Evolutionary conservation across 2,797 vertebrate genomes (phyloP).

Genomic region (Apogon talboti): DNA sequence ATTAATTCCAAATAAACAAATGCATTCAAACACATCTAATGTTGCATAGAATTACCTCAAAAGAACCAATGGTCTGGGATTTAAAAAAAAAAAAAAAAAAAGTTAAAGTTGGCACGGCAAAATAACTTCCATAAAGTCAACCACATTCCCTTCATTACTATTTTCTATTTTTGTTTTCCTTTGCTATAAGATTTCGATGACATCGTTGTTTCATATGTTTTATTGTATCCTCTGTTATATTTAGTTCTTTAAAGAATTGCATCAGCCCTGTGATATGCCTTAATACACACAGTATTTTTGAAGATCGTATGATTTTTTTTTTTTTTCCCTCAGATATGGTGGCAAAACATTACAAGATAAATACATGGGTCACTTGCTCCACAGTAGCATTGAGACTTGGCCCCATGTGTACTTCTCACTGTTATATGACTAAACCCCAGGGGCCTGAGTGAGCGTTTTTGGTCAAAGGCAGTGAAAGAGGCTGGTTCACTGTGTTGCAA

Average conservation of each 20-base stretch:
- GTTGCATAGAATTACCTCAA: constrained; percentile 98
- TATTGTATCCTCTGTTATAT: constrained; percentile 36
- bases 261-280: constrained; percentile 68
- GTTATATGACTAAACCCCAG: constrained; percentile 44
- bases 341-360: constrained; percentile 44
- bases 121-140: constrained; percentile 71
- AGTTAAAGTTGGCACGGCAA: constrained; percentile 87
- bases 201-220: constrained; percentile 53
- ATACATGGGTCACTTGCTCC: constrained; percentile 43
- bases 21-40: constrained; percentile 84
- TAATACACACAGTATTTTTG: constrained; percentile 46
- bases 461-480: constrained; percentile 79
- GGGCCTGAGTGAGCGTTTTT: constrained; percentile 65
- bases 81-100: constrained; percentile 42
- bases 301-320: constrained; percentile 27
- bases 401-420: constrained; percentile 36
- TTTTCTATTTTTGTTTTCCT: constrained; percentile 27
- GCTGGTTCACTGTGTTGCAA: constrained; percentile 76
- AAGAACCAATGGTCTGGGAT: constrained; percentile 86
- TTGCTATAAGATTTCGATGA: constrained; percentile 49
- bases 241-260: constrained; percentile 52
- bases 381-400: constrained; percentile 32
- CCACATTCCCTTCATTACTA: constrained; percentile 35
- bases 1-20: constrained; percentile 72
- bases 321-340: constrained; percentile 27